Conservation (phyloP, 2,797 vertebrate genomes). For the Tauraco hartlaubi region DNA sequence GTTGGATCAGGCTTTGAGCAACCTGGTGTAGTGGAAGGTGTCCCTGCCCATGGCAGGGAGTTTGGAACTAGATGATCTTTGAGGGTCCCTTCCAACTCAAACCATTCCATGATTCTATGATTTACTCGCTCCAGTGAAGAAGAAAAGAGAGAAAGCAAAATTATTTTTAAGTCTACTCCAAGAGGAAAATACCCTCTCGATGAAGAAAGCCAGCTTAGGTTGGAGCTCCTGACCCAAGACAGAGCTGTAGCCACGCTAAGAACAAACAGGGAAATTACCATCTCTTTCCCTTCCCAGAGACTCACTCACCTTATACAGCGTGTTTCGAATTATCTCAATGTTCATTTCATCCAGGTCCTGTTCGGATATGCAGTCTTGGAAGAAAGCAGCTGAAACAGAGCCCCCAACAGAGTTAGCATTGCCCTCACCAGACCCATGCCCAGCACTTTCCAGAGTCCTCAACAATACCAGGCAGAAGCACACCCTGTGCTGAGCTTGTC, state of each 20-base stretch:
- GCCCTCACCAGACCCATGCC: neutral
- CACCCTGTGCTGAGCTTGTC: neutral
- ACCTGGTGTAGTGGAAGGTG: too few relatives aligned
- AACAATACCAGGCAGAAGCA: neutral
- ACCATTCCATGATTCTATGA: too few relatives aligned
- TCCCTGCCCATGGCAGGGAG: too few relatives aligned
- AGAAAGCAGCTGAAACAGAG: slow-evolving; percentile 92
- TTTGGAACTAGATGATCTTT: too few relatives aligned
- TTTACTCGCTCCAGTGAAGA: neutral
- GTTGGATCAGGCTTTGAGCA: too few relatives aligned
- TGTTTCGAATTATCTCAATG: slow-evolving; percentile 98
- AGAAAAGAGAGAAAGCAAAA: neutral
- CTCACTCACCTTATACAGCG: slow-evolving; percentile 92
- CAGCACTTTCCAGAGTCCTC: neutral
- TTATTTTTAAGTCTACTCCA: neutral
- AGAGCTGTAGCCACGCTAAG: neutral
- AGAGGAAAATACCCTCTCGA: neutral
- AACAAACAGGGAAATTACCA: neutral
- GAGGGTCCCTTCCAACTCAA: too few relatives aligned
- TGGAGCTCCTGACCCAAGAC: neutral
- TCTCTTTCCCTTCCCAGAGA: neutral
- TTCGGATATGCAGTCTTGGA: slow-evolving; percentile 99
- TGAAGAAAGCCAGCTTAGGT: neutral
- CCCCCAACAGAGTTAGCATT: neutral
- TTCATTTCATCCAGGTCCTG: slow-evolving; percentile 99